A percentile compares a stretch with the other conserved stretches of the same genome.
Conservation (phyloP, 2,888 invertebrate species). For the Allacma fusca region DNA sequence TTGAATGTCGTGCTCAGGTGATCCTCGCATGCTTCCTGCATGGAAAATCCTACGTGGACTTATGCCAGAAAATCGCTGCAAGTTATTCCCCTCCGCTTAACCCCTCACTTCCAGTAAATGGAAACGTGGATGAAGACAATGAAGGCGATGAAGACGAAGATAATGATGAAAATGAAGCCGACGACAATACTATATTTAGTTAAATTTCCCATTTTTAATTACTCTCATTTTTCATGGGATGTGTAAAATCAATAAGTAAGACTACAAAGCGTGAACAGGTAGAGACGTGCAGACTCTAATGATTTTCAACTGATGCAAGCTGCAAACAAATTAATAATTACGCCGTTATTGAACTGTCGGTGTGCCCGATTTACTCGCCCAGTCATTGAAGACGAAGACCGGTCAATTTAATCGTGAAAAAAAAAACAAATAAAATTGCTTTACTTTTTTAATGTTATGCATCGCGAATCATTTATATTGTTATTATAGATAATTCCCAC, state of each 20-base stretch:
- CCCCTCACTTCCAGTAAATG: conserved; percentile 32
- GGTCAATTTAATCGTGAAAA: conserved; percentile 16
- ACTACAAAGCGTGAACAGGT: conserved; percentile 28
- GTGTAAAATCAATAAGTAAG: conserved; percentile 40
- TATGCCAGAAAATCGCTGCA: conserved; percentile 47
- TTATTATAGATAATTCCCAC: background rate
- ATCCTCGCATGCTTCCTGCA: conserved; percentile 52
- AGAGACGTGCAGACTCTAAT: conserved; percentile 40
- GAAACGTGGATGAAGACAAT: conserved; percentile 43
- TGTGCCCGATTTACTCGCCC: background rate
- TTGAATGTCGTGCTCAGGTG: conserved; percentile 36
- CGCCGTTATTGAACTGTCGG: background rate
- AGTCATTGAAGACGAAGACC: no score
- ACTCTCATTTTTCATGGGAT: conserved; percentile 18
- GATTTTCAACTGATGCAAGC: conserved; percentile 21
- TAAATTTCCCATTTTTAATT: conserved; percentile 31
- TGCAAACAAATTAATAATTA: background rate
- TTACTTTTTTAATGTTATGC: conserved; percentile 25
- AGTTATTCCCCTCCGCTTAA: conserved; percentile 26
- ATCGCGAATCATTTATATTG: background rate
- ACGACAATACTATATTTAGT: conserved; percentile 30
- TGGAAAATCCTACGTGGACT: conserved; percentile 47
- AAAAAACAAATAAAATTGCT: no score
- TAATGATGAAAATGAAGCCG: conserved; percentile 21
- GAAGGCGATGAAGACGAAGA: conserved; percentile 38